Evolutionary conservation across 2,797 vertebrate genomes (phyloP), one percentile per base, ranked within the genome.

Genomic region (Sebastes trivittatus): DNA sequence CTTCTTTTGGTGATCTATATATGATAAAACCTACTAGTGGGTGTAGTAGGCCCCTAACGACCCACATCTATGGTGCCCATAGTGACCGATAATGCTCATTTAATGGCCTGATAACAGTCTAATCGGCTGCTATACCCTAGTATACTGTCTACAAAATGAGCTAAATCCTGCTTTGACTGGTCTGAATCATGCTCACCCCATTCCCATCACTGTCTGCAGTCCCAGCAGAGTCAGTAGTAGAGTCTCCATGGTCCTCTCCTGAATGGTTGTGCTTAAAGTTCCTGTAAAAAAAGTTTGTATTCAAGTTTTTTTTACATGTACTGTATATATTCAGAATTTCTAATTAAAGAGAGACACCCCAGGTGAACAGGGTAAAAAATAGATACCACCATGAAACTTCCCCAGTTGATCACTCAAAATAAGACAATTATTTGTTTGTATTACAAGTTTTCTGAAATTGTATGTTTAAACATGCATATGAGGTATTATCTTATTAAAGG

Each of bases 161-260:
- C 18, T 56, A 42, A 63, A 46, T 42, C 20, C 4, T 32, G 5
- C 10, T 67, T 34, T 29, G 10, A 72, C 6, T 52, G 25, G 6
- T 62, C 8, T 58, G 8, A 34, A 14, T 67, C 7, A 25, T 67
- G 83, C 91, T 91, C 84, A 96, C 95, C 93, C 93, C 34, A 75
- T 85, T 77, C 89, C 94, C 75, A 77, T 74, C 49, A 88, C 94
- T 58, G 92, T 78, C 42, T 82, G 84, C 71, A 95, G 72, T 54
- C 93, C 90, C 29, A 95, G 71, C n/a, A 95, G 79, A 80, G 42
- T 87, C 72, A 95, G 42, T 1, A 95, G 49, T 4, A 95, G 29
- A 2, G 72, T 62, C 86, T 88, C 88, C 95, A 95, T 94, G 5
- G 67, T 87, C 62, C 34, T 78, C 54, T 76, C 23, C 59, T 52